phyloP scores from a whole-genome alignment of 2,888 invertebrate genomes.

The Cosmopolites sordidus region DNA sequence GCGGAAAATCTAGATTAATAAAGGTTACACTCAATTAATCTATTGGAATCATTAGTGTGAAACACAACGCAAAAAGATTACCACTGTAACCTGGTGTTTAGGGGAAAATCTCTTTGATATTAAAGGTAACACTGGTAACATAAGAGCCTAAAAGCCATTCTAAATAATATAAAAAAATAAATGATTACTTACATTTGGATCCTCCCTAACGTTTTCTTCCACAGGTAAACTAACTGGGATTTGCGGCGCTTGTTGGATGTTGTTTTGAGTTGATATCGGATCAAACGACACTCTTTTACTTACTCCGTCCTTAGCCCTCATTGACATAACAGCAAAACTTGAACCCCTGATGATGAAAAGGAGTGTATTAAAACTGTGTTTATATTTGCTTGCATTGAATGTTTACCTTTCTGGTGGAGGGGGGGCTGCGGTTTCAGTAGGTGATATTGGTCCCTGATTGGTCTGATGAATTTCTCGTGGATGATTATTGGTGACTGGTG shows the following conservation, averaged over 20 bases:
- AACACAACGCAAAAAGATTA: too few species aligned
- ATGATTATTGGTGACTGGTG: conserved; percentile 2
- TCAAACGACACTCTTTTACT: conserved; percentile 48
- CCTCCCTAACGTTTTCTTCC: conserved; percentile 60
- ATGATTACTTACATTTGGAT: conserved; percentile 82
- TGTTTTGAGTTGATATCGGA: conserved; percentile 38
- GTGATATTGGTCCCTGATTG: conserved; percentile 37
- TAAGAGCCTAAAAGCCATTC: too few species aligned
- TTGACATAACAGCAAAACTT: conserved; percentile 81
- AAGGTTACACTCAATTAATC: too few species aligned
- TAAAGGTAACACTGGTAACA: too few species aligned
- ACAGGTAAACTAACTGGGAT: conserved; percentile 48
- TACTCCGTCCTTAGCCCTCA: conserved; percentile 44
- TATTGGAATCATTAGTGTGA: too few species aligned
- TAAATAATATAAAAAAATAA: too few species aligned
- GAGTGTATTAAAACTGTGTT: too few species aligned
- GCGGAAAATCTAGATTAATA: too few species aligned
- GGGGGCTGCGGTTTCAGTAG: conserved; percentile 51
- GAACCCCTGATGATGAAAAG: conserved; percentile 60
- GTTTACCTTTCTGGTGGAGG: conserved; percentile 68
- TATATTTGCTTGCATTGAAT: not conserved
- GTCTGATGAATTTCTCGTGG: conserved; percentile 33
- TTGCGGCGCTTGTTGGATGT: conserved; percentile 39
- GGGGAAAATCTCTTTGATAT: too few species aligned
- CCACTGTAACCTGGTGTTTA: too few species aligned